A percentile compares a stretch with the other conserved stretches of the same genome.
phyloP scores from a whole-genome alignment of 2,888 invertebrate genomes.

The Xylota segnis region DNA sequence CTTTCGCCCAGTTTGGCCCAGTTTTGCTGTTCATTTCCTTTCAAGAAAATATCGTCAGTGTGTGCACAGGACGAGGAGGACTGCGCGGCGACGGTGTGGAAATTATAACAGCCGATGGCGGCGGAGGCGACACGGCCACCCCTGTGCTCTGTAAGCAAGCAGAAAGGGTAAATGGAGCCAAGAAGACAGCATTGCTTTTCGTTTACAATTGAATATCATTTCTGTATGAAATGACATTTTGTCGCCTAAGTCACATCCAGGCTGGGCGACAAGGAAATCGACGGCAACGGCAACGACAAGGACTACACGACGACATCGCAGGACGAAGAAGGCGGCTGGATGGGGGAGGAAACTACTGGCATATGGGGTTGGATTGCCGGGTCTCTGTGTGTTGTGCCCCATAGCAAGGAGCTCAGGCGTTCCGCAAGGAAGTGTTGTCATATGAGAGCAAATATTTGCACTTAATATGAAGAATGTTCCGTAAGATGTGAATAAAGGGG shows the following conservation, averaged over 20 bases:
- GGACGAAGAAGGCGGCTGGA: not conserved
- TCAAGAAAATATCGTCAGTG: conserved; percentile 44
- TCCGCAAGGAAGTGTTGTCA: conserved; percentile 70
- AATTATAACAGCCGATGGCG: conserved; percentile 55
- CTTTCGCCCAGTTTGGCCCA: not conserved
- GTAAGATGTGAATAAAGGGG: conserved; percentile 41
- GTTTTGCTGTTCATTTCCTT: conserved; percentile 64
- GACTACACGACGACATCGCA: not conserved
- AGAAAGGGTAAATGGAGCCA: conserved; percentile 70
- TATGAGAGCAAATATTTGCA: conserved; percentile 75
- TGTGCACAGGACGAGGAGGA: not conserved
- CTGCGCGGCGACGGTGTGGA: conserved; percentile 14
- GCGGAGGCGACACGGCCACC: not conserved
- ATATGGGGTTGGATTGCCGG: conserved; percentile 53
- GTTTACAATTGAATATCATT: conserved; percentile 77
- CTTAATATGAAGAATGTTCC: conserved; percentile 75
- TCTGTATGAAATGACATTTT: conserved; percentile 75
- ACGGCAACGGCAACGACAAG: conserved; percentile 17
- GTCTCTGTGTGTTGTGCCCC: conserved; percentile 32
- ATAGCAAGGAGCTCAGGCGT: conserved; percentile 40
- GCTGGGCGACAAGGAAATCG: conserved; percentile 30
- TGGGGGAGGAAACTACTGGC: conserved; percentile 25
- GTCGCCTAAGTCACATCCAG: conserved; percentile 73
- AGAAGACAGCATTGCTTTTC: conserved; percentile 70
- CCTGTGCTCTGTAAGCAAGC: conserved; percentile 35